A percentile compares a stretch with the other conserved stretches of the same genome.
phyloP scores from a whole-genome alignment of 1,140 invertebrate genomes.

The Vanessa atalanta region DNA sequence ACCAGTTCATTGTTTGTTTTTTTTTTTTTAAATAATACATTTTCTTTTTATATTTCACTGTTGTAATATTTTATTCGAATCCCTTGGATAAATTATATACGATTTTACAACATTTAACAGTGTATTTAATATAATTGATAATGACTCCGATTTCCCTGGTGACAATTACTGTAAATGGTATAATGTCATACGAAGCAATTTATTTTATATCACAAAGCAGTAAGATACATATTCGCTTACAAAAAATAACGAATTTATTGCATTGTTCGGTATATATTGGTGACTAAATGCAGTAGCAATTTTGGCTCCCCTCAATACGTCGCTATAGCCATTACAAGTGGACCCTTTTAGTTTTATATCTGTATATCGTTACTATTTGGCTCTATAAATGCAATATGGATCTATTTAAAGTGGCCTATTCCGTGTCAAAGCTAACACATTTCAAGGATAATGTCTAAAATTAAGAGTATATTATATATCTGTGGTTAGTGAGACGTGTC shows the following conservation, averaged over 20 bases:
- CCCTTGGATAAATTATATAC: neutral
- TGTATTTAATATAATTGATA: conserved; percentile 5
- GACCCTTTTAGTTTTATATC: neutral
- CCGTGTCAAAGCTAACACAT: neutral
- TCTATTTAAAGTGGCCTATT: neutral
- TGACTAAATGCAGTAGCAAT: conserved; percentile 24
- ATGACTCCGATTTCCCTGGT: neutral
- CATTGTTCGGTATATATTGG: neutral
- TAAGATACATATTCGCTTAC: neutral
- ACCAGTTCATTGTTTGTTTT: too few relatives aligned
- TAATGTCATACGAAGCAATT: neutral
- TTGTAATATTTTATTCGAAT: neutral
- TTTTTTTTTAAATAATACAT: too few relatives aligned
- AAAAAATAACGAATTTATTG: neutral
- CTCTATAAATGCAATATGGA: neutral
- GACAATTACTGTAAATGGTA: neutral
- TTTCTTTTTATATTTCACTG: too few relatives aligned
- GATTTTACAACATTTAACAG: neutral
- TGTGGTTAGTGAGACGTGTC: neutral
- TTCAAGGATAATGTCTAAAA: neutral
- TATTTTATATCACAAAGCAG: neutral
- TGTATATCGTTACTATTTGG: neutral
- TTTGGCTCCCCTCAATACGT: conserved; percentile 10
- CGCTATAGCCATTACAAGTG: neutral
- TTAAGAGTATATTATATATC: conserved; percentile 7